Conservation (phyloP, 2,888 invertebrate species). For the Ganaspis brasiliensis region DNA sequence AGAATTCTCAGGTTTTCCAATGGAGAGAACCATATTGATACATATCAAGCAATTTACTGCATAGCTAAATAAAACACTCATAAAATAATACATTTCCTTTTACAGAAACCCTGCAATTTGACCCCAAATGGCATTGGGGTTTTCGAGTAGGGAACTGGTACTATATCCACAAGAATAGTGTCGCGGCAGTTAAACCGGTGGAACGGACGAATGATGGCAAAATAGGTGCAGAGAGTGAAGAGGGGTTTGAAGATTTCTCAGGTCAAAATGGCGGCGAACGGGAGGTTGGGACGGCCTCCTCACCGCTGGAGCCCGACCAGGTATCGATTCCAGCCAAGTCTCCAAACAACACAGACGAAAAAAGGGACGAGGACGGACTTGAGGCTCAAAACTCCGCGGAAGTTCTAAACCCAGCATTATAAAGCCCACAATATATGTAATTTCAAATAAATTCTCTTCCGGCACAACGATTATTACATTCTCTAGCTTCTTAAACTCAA, state of each 20-base stretch:
- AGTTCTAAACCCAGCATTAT: slow-evolving; percentile 29
- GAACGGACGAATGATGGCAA: slow-evolving; percentile 33
- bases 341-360: slow-evolving; percentile 33
- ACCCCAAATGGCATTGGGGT: slow-evolving; percentile 70
- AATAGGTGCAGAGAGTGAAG: slow-evolving; percentile 14
- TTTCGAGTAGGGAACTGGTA: slow-evolving; percentile 72
- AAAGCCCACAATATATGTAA: too few species aligned
- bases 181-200: slow-evolving; percentile 37
- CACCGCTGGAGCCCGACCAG: slow-evolving; percentile 21
- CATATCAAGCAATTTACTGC: too few species aligned
- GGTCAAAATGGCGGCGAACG: slow-evolving; percentile 20
- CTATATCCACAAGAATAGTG: slow-evolving; percentile 62
- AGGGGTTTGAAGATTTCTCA: background rate
- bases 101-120: slow-evolving; percentile 66
- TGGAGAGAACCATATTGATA: too few species aligned
- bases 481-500: too few species aligned
- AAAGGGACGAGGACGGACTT: slow-evolving; percentile 14
- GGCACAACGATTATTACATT: too few species aligned
- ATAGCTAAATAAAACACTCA: background rate
- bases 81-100: background rate
- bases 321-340: slow-evolving; percentile 48
- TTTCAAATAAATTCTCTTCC: too few species aligned
- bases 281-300: slow-evolving; percentile 5
- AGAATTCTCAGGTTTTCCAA: too few species aligned
- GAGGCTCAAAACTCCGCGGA: slow-evolving; percentile 50